Evolutionary conservation across 2,888 invertebrate species (phyloP).

Genomic region (Dicycla oo): DNA sequence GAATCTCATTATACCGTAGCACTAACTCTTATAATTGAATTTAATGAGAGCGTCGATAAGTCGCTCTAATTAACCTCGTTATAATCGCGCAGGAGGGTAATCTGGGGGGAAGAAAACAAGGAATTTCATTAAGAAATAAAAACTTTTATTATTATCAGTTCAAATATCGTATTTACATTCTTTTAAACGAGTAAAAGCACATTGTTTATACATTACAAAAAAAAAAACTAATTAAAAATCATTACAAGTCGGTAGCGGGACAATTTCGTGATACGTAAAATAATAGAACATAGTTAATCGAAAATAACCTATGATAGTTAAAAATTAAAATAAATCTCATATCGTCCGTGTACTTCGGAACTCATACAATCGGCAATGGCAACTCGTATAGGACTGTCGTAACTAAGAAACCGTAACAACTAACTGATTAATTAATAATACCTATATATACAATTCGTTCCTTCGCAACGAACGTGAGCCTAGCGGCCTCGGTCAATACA

Average conservation of each 20-base stretch:
- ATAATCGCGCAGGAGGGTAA: constrained; percentile 12
- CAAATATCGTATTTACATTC: constrained; percentile 91
- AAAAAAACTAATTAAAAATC: constrained; percentile 75
- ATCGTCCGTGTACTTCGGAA: constrained; percentile 71
- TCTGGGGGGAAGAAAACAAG: constrained; percentile 66
- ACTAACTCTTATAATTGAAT: constrained; percentile 28
- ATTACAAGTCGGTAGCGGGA: constrained; percentile 79
- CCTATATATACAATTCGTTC: constrained; percentile 66
- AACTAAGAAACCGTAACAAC: constrained; percentile 74
- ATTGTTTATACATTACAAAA: constrained; percentile 86
- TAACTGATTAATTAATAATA: constrained; percentile 66
- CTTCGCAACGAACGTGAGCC: constrained; percentile 59
- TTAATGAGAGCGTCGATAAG: constrained; percentile 37
- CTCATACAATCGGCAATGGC: constrained; percentile 78
- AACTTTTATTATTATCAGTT: constrained; percentile 91
- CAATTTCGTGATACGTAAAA: constrained; percentile 80
- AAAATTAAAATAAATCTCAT: constrained; percentile 83
- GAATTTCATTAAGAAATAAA: constrained; percentile 88
- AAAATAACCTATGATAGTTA: constrained; percentile 76
- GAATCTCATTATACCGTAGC: constrained; percentile 16
- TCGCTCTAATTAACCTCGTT: constrained; percentile 38
- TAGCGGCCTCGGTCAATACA: constrained; percentile 59
- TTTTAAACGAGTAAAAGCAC: constrained; percentile 90
- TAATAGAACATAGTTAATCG: constrained; percentile 76
- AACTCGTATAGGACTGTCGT: constrained; percentile 80